Base-by-base conservation (phyloP, 2,888 invertebrate species). In the Nomada lathburiana region DNA sequence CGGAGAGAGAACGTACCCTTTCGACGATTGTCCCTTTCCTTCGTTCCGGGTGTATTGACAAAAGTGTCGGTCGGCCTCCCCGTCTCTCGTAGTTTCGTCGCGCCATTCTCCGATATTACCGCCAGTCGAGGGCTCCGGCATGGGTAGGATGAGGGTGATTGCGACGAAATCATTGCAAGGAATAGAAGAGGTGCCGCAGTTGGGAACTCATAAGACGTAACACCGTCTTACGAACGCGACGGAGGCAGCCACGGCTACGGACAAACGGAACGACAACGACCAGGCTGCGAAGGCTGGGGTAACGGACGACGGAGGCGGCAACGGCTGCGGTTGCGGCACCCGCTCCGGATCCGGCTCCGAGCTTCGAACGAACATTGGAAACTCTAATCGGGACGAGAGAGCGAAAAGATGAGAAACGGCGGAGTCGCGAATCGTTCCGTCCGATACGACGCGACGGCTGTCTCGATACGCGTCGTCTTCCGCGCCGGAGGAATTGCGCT, bases 151-250 rank as follows among this genome's bases (percentile, higher is more conserved):
- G 89, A 84, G 90, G 89, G 92, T 94, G 94, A 94, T 94, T 94
- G 94, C 94, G 94, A 94, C 92, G 91, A 93, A 94, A 93, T 94
- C 94, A 94, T 94, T 94, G 94, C 93, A 92, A 92, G 92, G 92
- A 94, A 94, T 94, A 92, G 94, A 94, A 93, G 93, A 93, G 94
- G 93, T 94, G 94, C 93, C 93, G 91, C 92, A 92, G 93, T 92
- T 92, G 92, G 89, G 88, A 93, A 93, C 93, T 93, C 92, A 92
- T 92, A 93, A 93, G 92, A 91, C 92, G 91, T 90, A 89, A 89
- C 91, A 89, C 88, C 90, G 89, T 88, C 90, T 89, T 85, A 89
- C 67, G 62, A 44, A 29, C 63, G 74, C 67, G 52, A 42, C 63
- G 74, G 7, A 63, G 72, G 50, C 53, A 50, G 55, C 16, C 50